A percentile compares a stretch with the other conserved stretches of the same genome.
These are phyloP conservation scores for Lithophane socia DNA, from an alignment of 2,888 invertebrate genomes.

Conservation along the genomic window DNA sequence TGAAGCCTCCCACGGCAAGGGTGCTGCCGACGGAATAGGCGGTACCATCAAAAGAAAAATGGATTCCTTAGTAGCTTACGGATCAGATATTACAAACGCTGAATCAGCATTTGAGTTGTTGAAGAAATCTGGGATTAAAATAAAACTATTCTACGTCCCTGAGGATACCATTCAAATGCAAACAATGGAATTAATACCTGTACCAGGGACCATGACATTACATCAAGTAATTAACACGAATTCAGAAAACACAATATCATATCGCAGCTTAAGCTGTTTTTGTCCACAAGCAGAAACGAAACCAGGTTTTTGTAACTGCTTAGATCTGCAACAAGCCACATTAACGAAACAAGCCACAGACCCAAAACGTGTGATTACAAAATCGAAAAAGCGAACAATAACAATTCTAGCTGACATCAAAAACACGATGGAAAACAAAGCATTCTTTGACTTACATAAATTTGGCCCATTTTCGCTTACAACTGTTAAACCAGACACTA, in stretches of 20 bases:
- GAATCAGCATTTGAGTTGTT: too few species aligned
- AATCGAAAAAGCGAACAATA: background rate
- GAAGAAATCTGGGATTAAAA: too few species aligned
- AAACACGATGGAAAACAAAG: background rate
- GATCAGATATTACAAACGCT: background rate
- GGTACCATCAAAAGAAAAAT: background rate
- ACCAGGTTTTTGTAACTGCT: constrained; percentile 1
- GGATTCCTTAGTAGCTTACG: background rate
- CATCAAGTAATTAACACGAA: background rate
- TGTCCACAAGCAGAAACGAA: background rate
- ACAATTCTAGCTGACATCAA: background rate
- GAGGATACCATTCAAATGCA: too few species aligned
- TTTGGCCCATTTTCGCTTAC: constrained; percentile 1
- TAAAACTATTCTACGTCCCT: too few species aligned
- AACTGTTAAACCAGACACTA: background rate
- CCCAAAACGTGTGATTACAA: background rate
- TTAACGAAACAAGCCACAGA: background rate
- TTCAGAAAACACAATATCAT: background rate
- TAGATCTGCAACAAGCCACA: constrained; percentile 1
- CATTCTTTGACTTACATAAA: constrained; percentile 4
- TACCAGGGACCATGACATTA: too few species aligned
- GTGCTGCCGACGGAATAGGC: background rate
- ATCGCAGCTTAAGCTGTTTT: background rate
- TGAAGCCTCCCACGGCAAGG: background rate
- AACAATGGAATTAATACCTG: too few species aligned